phyloP scores from a whole-genome alignment of 2,797 vertebrate species.

The Xyrichtys novacula region DNA sequence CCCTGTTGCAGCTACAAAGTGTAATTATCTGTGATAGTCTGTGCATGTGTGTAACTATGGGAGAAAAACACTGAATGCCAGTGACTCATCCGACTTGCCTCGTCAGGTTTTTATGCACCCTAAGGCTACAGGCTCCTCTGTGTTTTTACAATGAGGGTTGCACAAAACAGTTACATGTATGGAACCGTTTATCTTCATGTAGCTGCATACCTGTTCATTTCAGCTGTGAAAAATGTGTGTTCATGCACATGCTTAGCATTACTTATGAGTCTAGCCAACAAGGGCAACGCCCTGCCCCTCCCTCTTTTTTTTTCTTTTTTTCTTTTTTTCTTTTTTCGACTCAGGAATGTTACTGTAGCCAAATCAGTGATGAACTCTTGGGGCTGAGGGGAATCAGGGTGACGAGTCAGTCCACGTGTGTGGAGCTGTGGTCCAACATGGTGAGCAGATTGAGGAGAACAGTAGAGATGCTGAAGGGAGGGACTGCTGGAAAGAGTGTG shows the following conservation, averaged over 20 bases:
- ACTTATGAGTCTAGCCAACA: conserved; percentile 16
- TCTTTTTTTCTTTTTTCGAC: too few species aligned
- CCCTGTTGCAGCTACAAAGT: conserved; percentile 15
- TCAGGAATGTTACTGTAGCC: too few species aligned
- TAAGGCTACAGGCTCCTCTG: conserved; percentile 32
- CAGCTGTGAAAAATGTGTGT: background rate
- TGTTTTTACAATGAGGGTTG: background rate
- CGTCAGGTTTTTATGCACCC: conserved; percentile 62
- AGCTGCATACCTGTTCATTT: background rate
- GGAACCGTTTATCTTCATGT: background rate
- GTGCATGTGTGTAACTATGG: conserved; percentile 4
- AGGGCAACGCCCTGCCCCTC: conserved; percentile 38
- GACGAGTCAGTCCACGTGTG: background rate
- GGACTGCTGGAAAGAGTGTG: background rate
- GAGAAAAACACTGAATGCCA: conserved; percentile 16
- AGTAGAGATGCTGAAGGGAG: background rate
- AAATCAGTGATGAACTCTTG: conserved; percentile 3
- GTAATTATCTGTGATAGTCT: conserved; percentile 19
- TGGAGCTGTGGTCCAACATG: conserved; percentile 2
- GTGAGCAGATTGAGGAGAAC: conserved; percentile 7
- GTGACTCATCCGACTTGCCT: conserved; percentile 70
- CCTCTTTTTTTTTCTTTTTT: too few species aligned
- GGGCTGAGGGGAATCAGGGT: background rate
- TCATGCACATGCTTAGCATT: conserved; percentile 10
- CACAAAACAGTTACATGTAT: background rate